Conservation (phyloP, 2,888 invertebrate genomes). For the Apoda limacodes region DNA sequence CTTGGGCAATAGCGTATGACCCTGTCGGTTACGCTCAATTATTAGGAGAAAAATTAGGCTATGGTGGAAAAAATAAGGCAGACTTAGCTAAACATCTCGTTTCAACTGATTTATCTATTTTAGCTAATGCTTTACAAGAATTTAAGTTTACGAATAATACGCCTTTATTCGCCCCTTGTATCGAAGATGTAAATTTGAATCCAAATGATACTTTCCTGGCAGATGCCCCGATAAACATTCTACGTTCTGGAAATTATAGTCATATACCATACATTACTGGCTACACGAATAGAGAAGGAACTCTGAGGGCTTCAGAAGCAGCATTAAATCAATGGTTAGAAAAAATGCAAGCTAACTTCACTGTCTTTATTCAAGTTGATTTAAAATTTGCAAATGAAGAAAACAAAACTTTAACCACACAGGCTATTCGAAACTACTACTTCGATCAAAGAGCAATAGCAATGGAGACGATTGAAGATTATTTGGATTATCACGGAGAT, state of each 20-base stretch:
- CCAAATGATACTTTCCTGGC: constrained; percentile 33
- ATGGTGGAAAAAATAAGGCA: constrained; percentile 26
- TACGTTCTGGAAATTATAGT: constrained; percentile 38
- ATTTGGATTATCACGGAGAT: constrained; percentile 49
- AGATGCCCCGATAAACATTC: constrained; percentile 39
- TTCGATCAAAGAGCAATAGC: constrained; percentile 31
- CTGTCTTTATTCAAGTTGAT: constrained; percentile 44
- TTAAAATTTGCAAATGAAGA: constrained; percentile 26
- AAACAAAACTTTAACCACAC: constrained; percentile 25
- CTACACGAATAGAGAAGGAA: constrained; percentile 48
- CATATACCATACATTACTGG: constrained; percentile 46
- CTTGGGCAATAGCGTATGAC: constrained; percentile 56
- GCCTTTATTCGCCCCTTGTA: constrained; percentile 49
- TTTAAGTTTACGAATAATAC: constrained; percentile 44
- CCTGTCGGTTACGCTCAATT: constrained; percentile 38
- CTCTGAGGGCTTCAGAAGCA: constrained; percentile 39
- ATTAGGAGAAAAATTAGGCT: constrained; percentile 35
- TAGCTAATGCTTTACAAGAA: constrained; percentile 29
- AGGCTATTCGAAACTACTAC: constrained; percentile 36
- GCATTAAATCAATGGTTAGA: constrained; percentile 31
- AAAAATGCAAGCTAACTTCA: constrained; percentile 44
- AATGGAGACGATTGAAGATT: constrained; percentile 43
- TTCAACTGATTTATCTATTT: constrained; percentile 28
- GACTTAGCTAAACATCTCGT: constrained; percentile 35
- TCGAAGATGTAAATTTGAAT: constrained; percentile 34